Evolutionary conservation across 2,113 vertebrate species (phyloP).

Genomic region (Tylochromis polylepis): DNA sequence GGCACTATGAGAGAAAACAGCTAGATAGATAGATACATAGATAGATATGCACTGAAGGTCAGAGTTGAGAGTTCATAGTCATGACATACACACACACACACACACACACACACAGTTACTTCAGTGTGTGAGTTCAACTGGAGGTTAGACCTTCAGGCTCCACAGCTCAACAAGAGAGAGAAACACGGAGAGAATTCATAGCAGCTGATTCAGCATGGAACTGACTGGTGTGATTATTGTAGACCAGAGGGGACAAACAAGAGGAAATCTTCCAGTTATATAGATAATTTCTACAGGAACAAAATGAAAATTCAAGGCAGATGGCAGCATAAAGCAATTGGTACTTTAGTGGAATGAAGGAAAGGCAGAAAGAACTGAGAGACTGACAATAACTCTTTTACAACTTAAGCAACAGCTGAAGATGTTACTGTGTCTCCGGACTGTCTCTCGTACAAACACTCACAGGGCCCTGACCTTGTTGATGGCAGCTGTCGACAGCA

Average conservation of each 20-base stretch:
- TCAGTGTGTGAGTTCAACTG: slow-evolving; percentile 44
- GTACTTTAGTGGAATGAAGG: not conserved
- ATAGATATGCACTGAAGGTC: slow-evolving; percentile 23
- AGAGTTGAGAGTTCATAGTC: slow-evolving; percentile 17
- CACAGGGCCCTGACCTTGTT: slow-evolving; percentile 28
- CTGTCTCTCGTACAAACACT: slow-evolving; percentile 15
- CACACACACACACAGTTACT: not conserved
- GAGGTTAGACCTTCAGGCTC: slow-evolving; percentile 64
- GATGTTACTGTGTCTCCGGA: slow-evolving; percentile 54
- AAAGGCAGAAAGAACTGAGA: not conserved
- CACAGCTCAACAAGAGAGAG: slow-evolving; percentile 21
- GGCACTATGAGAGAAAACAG: not conserved
- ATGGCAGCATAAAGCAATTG: not conserved
- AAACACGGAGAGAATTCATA: slow-evolving; percentile 51
- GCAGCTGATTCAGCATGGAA: slow-evolving; percentile 45
- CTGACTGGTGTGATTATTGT: slow-evolving; percentile 34
- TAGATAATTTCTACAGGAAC: not conserved
- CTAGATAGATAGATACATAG: not conserved
- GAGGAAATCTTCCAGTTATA: not conserved
- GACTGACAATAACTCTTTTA: slow-evolving; percentile 26
- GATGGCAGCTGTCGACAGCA: slow-evolving; percentile 54
- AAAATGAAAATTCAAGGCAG: not conserved
- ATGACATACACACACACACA: not conserved
- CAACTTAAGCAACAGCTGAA: slow-evolving; percentile 54
- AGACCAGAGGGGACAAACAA: not conserved